Conservation (phyloP, 2,113 vertebrate genomes). For the Bubo scandiacus region DNA sequence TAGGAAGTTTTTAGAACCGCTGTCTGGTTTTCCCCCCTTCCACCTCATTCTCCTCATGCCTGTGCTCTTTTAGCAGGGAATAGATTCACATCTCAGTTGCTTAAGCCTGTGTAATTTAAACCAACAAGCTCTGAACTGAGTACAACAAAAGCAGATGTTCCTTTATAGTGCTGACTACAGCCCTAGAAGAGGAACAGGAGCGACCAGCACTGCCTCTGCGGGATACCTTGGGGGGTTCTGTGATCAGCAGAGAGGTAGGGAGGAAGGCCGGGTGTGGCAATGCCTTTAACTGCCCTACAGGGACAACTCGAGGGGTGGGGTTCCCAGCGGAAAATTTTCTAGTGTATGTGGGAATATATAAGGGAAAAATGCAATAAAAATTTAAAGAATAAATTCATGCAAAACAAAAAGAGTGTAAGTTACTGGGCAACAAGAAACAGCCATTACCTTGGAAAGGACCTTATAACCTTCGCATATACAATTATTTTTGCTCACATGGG, state of each 20-base stretch:
- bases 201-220: background rate
- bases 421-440: background rate
- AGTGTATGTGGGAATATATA: too few species aligned
- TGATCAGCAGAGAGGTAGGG: background rate
- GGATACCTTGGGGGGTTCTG: background rate
- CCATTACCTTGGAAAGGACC: background rate
- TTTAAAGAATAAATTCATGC: background rate
- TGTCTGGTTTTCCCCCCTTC: background rate
- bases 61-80: background rate
- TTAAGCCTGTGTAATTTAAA: background rate
- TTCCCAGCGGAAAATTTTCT: background rate
- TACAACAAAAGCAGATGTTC: background rate
- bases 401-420: background rate
- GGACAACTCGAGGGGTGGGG: background rate
- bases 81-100: background rate
- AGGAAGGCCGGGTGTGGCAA: background rate
- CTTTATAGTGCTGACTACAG: background rate
- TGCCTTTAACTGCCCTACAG: background rate
- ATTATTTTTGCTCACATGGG: background rate
- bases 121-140: background rate
- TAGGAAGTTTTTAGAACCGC: background rate
- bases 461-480: background rate
- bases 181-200: background rate
- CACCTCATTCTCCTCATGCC: background rate
- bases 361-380: background rate